Percentiles rank a stretch among this genome's conserved stretches.
Evolutionary conservation across 2,888 invertebrate genomes (phyloP).

Genomic region (Rugalucina vietnamica): DNA sequence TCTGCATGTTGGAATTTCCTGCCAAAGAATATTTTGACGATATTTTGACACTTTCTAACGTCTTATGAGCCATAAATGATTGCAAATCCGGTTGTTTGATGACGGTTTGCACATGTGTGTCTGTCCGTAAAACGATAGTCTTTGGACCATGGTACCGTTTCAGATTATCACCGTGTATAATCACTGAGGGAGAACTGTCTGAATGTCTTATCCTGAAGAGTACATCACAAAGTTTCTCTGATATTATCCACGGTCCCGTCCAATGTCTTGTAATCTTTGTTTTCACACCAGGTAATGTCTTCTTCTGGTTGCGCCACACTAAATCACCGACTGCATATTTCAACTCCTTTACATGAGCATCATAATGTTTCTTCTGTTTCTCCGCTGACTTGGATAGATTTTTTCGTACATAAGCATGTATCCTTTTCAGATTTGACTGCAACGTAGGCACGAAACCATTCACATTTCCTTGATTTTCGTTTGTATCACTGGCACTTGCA

Average conservation of each 20-base stretch:
- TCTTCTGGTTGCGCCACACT: constrained; percentile 20
- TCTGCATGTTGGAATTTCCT: not conserved
- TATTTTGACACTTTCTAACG: not conserved
- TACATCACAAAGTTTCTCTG: constrained; percentile 14
- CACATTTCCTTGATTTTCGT: not conserved
- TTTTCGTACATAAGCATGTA: constrained; percentile 7
- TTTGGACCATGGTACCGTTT: constrained; percentile 11
- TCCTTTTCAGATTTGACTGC: not conserved
- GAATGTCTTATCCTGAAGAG: constrained; percentile 35
- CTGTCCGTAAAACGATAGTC: not conserved
- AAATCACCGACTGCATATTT: constrained; percentile 14
- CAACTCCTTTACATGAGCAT: constrained; percentile 13
- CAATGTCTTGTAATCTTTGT: constrained; percentile 30
- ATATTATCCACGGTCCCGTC: constrained; percentile 42
- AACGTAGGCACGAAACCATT: not conserved
- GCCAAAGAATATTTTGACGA: not conserved
- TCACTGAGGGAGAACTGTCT: constrained; percentile 15
- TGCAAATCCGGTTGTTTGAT: not conserved
- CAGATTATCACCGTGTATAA: constrained; percentile 33
- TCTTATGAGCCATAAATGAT: not conserved
- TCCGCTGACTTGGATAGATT: not conserved
- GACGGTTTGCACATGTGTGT: not conserved
- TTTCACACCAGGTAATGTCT: constrained; percentile 19
- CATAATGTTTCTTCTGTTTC: constrained; percentile 31
- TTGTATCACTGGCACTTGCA: not conserved